Evolutionary conservation across 92 coral and sea anemone genomes (phyloP).

Genomic region (Chrysogorgia sp.): DNA sequence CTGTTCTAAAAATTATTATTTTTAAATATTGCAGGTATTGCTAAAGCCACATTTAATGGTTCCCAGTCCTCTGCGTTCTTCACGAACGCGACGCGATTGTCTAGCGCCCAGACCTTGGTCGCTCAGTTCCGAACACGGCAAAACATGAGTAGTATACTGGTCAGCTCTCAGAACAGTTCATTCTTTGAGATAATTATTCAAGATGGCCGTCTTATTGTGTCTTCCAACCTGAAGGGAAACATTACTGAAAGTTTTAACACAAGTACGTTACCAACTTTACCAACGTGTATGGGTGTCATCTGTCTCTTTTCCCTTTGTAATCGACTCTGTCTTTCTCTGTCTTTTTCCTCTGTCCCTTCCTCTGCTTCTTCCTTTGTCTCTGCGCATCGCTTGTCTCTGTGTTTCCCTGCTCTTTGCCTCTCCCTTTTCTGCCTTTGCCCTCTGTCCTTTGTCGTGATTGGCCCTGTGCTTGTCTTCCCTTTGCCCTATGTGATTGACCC

Average conservation of each 20-base stretch:
- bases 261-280: conserved; percentile 48
- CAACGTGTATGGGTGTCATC: too few relatives aligned
- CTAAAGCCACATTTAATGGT: conserved; percentile 76
- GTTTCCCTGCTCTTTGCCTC: too few relatives aligned
- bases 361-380: too few relatives aligned
- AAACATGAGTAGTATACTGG: conserved; percentile 52
- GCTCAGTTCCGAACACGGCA: conserved; percentile 74
- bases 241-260: conserved; percentile 54
- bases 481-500: too few relatives aligned
- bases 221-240: conserved; percentile 54
- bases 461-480: too few relatives aligned
- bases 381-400: too few relatives aligned
- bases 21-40: conserved; percentile 61
- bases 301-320: too few relatives aligned
- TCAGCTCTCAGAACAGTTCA: conserved; percentile 27
- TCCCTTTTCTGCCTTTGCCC: too few relatives aligned
- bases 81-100: conserved; percentile 35
- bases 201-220: conserved; percentile 54
- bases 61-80: conserved; percentile 67
- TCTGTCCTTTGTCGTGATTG: too few relatives aligned
- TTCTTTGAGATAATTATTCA: conserved; percentile 60
- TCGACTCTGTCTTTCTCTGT: too few relatives aligned
- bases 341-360: too few relatives aligned
- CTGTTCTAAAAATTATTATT: conserved; percentile 1
- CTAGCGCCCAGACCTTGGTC: background rate